A percentile compares a stretch with the other conserved stretches of the same genome.
These are phyloP conservation scores for Callopanchax toddi DNA, from an alignment of 2,113 vertebrate genomes.

Conservation along the genomic window DNA sequence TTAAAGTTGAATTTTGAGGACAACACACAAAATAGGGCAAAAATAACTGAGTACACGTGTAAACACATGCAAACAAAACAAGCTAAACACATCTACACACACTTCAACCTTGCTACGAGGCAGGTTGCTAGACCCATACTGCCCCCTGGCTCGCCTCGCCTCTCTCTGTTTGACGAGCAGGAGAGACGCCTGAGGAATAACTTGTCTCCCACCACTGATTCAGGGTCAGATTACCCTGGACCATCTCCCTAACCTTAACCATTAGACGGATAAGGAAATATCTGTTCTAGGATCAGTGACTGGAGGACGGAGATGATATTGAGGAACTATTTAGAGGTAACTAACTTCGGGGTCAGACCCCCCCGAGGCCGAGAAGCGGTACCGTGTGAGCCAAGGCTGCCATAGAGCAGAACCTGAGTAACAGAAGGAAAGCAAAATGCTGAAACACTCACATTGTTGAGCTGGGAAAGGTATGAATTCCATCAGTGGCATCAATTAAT, in stretches of 20 bases:
- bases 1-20: conserved; percentile 16
- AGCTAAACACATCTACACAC: conserved; percentile 1
- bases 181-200: conserved; percentile 77
- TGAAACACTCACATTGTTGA: conserved; percentile 1
- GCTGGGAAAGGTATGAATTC: conserved; percentile 22
- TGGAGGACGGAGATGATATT: conserved; percentile 79
- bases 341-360: conserved; percentile 80
- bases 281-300: conserved; percentile 76
- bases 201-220: conserved; percentile 73
- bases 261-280: conserved; percentile 78
- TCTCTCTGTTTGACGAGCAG: conserved; percentile 68
- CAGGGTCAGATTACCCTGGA: conserved; percentile 76
- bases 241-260: conserved; percentile 75
- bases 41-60: neutral
- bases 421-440: conserved; percentile 24
- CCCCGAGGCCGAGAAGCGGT: conserved; percentile 72
- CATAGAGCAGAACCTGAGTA: conserved; percentile 38
- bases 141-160: conserved; percentile 81
- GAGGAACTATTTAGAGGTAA: conserved; percentile 88
- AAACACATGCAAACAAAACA: conserved; percentile 6
- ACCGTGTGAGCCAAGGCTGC: conserved; percentile 66
- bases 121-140: conserved; percentile 74
- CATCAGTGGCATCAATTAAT: conserved; percentile 39
- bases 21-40: conserved; percentile 4
- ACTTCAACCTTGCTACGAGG: conserved; percentile 64